Conservation (phyloP, 1,140 invertebrate genomes). For the Ips typographus region DNA sequence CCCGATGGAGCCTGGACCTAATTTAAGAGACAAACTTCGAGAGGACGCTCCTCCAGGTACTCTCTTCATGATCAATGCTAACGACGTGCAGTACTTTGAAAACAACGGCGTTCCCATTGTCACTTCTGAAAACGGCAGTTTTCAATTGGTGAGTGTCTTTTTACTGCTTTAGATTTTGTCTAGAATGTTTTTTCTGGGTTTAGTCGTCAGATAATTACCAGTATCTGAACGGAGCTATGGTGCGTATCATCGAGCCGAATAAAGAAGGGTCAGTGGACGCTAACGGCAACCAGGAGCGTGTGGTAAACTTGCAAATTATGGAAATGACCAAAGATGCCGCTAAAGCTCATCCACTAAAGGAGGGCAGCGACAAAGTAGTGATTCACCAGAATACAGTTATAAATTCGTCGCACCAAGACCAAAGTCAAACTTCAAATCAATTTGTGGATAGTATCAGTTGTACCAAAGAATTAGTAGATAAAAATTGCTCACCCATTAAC, state of each 20-base stretch:
- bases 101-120: conserved; percentile 39
- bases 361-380: conserved; percentile 11
- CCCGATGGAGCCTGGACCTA: conserved; percentile 12
- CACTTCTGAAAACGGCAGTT: conserved; percentile 39
- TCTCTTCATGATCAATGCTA: conserved; percentile 42
- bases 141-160: conserved; percentile 24
- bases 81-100: conserved; percentile 42
- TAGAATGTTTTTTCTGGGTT: conserved; percentile 3
- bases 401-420: not conserved
- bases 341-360: conserved; percentile 15
- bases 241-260: conserved; percentile 33
- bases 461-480: conserved; percentile 37
- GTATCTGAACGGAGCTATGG: conserved; percentile 39
- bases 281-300: conserved; percentile 33
- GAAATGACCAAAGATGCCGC: conserved; percentile 42
- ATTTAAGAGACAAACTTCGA: conserved; percentile 35
- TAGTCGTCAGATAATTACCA: conserved; percentile 36
- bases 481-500: conserved; percentile 41
- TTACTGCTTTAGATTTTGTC: not conserved
- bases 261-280: conserved; percentile 28
- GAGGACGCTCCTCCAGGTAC: conserved; percentile 40
- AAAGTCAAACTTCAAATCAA: not conserved
- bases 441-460: conserved; percentile 15
- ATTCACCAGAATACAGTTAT: conserved; percentile 40
- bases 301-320: conserved; percentile 44